phyloP scores from a whole-genome alignment of 2,797 vertebrate species.

The Peromyscus aztecus region DNA sequence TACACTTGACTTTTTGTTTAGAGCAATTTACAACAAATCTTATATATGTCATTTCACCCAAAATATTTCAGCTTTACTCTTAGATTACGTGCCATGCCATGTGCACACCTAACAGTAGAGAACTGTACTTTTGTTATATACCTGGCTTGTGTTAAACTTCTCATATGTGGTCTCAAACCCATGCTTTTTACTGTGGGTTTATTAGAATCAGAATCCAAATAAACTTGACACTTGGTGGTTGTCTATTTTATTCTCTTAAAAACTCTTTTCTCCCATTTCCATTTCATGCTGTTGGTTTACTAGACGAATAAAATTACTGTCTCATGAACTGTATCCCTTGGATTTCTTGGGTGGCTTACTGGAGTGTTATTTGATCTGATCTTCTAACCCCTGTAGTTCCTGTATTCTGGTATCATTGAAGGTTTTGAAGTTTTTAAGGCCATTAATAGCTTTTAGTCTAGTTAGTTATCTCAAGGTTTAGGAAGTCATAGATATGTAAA shows the following conservation, averaged over 20 bases:
- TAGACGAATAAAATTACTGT: conserved; percentile 43
- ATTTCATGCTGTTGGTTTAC: background rate
- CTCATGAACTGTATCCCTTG: background rate
- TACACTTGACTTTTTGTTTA: background rate
- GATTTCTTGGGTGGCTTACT: conserved; percentile 23
- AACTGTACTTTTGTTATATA: background rate
- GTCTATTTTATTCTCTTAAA: conserved; percentile 15
- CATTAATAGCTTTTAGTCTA: conserved; percentile 27
- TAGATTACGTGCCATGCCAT: background rate
- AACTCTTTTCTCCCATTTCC: background rate
- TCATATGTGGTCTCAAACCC: background rate
- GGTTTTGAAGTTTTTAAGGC: conserved; percentile 27
- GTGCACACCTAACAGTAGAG: background rate
- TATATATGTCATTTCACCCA: background rate
- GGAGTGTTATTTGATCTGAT: conserved; percentile 20
- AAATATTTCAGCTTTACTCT: background rate
- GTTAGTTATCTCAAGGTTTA: conserved; percentile 40
- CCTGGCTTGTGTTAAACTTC: background rate
- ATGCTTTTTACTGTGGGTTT: conserved; percentile 1
- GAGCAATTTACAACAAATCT: background rate
- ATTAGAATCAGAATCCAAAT: conserved; percentile 6
- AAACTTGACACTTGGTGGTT: conserved; percentile 37
- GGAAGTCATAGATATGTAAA: conserved; percentile 4
- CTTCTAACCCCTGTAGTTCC: background rate
- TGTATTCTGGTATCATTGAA: conserved; percentile 9